phyloP scores from a whole-genome alignment of 2,113 vertebrate genomes.

The Eidolon helvum region DNA sequence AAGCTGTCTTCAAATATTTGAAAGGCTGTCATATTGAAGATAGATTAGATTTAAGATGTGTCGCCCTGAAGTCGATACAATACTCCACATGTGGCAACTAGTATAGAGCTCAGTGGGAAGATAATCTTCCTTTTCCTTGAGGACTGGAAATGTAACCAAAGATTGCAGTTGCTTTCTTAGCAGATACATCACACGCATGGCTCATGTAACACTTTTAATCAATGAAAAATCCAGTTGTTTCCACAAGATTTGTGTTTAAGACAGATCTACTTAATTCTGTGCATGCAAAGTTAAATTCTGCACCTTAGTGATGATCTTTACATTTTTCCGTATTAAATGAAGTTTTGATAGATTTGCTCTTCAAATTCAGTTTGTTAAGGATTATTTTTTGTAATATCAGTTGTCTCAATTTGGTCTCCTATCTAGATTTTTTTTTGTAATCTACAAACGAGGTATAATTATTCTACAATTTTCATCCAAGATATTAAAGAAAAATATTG shows the following conservation, averaged over 20 bases:
- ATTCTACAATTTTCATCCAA: not conserved
- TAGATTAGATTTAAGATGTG: not conserved
- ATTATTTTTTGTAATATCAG: not conserved
- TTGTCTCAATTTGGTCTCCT: constrained; percentile 1
- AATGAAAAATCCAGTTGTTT: not conserved
- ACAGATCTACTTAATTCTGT: not conserved
- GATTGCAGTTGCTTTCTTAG: not conserved
- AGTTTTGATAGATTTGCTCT: not conserved
- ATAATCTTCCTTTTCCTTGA: not conserved
- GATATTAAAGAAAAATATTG: not conserved
- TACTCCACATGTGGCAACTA: not conserved
- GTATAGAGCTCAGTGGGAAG: not conserved
- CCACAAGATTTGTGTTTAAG: not conserved
- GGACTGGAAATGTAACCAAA: not conserved
- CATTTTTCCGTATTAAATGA: not conserved
- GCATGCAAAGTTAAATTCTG: not conserved
- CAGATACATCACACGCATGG: not conserved
- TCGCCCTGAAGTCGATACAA: not conserved
- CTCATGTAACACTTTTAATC: not conserved
- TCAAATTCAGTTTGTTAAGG: not conserved
- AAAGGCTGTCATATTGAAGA: not conserved
- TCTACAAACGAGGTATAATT: not conserved
- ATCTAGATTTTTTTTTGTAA: not conserved
- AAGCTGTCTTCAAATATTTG: not conserved
- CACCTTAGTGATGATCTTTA: not conserved